phyloP scores from a whole-genome alignment of 2,888 invertebrate genomes.

The Nomada goodeniana region DNA sequence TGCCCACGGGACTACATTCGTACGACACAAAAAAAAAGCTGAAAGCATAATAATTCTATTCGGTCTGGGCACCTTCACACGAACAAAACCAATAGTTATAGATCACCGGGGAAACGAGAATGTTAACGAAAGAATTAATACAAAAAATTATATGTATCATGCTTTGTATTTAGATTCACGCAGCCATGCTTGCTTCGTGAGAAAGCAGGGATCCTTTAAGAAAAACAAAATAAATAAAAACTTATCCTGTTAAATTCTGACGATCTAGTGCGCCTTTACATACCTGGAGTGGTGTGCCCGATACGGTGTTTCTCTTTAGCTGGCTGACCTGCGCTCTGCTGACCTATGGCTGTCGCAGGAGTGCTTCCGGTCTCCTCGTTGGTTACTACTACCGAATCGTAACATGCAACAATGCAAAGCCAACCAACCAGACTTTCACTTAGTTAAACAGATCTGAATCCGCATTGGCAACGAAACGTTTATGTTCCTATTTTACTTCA shows the following conservation, averaged over 20 bases:
- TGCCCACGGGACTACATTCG: not conserved
- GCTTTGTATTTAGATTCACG: constrained; percentile 34
- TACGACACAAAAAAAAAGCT: not conserved
- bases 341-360: constrained; percentile 85
- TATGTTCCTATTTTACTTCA: constrained; percentile 14
- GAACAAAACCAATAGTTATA: not conserved
- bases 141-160: constrained; percentile 19
- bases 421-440: constrained; percentile 83
- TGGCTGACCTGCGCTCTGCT: constrained; percentile 86
- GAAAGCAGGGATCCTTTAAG: constrained; percentile 51
- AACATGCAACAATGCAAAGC: constrained; percentile 85
- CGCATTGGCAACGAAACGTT: constrained; percentile 57
- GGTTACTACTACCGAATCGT: constrained; percentile 84
- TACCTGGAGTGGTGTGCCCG: constrained; percentile 83
- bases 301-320: constrained; percentile 86
- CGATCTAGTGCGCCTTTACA: constrained; percentile 70
- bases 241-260: constrained; percentile 36
- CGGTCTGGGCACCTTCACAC: not conserved
- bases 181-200: constrained; percentile 57
- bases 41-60: not conserved
- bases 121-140: not conserved
- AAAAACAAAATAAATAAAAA: constrained; percentile 18
- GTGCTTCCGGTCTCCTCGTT: constrained; percentile 83
- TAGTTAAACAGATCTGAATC: constrained; percentile 72
- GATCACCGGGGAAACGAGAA: not conserved